Conservation (phyloP, 2,113 vertebrate genomes). For the Neolamprologus sp. region DNA sequence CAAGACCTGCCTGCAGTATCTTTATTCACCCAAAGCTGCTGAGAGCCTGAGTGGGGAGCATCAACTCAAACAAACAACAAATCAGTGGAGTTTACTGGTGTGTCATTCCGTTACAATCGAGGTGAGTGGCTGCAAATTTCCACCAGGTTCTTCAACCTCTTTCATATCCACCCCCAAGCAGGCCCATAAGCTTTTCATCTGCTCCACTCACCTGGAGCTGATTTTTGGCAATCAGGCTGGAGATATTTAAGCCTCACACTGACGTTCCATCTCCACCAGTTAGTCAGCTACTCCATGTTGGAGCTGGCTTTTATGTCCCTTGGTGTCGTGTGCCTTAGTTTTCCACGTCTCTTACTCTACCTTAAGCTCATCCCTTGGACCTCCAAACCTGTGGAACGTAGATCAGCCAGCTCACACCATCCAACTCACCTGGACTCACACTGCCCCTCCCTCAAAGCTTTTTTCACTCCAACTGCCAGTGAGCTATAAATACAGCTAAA, state of each 20-base stretch:
- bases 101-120: accelerated
- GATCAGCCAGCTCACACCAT: not conserved
- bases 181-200: accelerated
- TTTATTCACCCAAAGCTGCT: not conserved
- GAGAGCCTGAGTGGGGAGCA: not conserved
- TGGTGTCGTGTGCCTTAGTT: accelerated
- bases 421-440: not conserved
- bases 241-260: not conserved
- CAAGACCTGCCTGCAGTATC: accelerated
- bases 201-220: not conserved
- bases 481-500: not conserved
- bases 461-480: not conserved
- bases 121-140: not conserved
- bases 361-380: not conserved
- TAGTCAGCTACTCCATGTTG: not conserved
- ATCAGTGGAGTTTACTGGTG: not conserved
- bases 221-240: not conserved
- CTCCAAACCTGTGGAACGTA: not conserved
- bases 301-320: accelerated
- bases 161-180: accelerated
- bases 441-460: accelerated
- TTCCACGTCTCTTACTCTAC: not conserved
- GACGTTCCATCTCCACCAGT: accelerated
- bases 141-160: not conserved
- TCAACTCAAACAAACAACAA: not conserved